Evolutionary conservation across 2,797 vertebrate genomes (phyloP).

Genomic region (Parauchenoglanis ngamensis): DNA sequence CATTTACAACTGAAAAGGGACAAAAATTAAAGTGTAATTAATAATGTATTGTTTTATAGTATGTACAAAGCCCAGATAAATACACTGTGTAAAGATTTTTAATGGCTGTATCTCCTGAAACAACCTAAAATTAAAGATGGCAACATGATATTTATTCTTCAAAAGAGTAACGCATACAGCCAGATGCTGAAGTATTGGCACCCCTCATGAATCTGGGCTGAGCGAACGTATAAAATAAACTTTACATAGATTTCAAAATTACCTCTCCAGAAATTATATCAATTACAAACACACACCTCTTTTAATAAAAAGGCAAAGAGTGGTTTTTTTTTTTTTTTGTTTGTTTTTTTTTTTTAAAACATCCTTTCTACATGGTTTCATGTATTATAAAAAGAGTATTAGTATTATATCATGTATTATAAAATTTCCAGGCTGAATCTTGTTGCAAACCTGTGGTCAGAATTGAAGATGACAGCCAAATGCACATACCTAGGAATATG

Average conservation of each 20-base stretch:
- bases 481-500: neutral
- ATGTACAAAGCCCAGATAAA: neutral
- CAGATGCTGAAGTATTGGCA: neutral
- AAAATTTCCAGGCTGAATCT: neutral
- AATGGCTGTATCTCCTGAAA: neutral
- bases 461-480: neutral
- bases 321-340: no score
- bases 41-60: neutral
- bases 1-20: neutral
- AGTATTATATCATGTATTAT: neutral
- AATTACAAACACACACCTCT: no score
- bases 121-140: neutral
- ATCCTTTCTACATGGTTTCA: neutral
- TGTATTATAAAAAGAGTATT: neutral
- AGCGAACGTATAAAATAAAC: neutral
- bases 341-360: no score
- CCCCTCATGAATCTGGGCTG: neutral
- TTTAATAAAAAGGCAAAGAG: no score
- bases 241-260: no score
- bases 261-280: no score
- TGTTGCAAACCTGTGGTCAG: neutral
- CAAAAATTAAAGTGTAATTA: neutral
- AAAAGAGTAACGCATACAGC: neutral
- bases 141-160: neutral
- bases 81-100: neutral